Percentiles rank a stretch among this genome's conserved stretches.
Evolutionary conservation across 2,888 invertebrate genomes (phyloP).

Genomic region (Dysmachus trigonus): DNA sequence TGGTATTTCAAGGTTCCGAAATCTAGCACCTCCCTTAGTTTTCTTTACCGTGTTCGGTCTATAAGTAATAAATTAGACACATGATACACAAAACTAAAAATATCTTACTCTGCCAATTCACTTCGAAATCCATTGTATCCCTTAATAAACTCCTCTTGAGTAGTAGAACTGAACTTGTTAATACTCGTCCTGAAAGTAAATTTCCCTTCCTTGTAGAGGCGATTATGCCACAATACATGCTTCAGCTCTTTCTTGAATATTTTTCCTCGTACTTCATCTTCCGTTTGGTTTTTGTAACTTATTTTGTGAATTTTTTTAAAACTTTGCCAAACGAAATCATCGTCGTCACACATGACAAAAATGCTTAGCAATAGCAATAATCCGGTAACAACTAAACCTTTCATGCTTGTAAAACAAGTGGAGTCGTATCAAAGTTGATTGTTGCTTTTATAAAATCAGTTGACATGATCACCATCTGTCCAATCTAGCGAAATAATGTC

Average conservation of each 20-base stretch:
- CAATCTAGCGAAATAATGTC: not conserved
- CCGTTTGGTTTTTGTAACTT: not conserved
- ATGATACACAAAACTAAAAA: not conserved
- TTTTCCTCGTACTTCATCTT: not conserved
- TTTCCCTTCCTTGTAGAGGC: not conserved
- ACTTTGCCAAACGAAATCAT: not conserved
- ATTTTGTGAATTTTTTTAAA: constrained; percentile 14
- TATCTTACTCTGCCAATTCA: not conserved
- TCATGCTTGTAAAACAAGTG: not conserved
- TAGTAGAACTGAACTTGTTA: not conserved
- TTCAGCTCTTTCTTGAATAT: not conserved
- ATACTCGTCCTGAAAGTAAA: not conserved
- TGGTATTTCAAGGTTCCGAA: not conserved
- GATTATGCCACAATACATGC: constrained; percentile 10
- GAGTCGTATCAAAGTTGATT: not conserved
- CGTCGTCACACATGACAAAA: not conserved
- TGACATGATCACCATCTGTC: not conserved
- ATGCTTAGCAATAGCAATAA: not conserved
- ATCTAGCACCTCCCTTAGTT: not conserved
- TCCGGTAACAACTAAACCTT: not conserved
- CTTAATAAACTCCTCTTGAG: not conserved
- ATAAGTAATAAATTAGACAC: not conserved
- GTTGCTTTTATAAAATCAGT: not conserved
- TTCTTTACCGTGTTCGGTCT: not conserved
- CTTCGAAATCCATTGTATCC: constrained; percentile 27